Evolutionary conservation across 2,888 invertebrate species (phyloP), one percentile per base, ranked within the genome.

Genomic region (Leuctra nigra): DNA sequence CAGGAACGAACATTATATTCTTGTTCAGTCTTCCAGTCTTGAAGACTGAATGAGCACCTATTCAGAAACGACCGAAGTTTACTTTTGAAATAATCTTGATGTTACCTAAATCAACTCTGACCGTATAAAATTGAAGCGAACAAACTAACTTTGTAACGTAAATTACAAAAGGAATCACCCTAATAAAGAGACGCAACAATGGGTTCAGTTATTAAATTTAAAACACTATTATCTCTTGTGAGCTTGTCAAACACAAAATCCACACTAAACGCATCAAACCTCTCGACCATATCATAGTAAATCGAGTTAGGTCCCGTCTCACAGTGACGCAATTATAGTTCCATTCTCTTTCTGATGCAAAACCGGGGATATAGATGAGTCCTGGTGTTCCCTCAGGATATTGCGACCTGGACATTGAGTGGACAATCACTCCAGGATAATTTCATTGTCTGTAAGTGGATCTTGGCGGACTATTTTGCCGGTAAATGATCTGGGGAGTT

Each of bases 271-370:
- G 9, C 18, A 18, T 14, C 57, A 46, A 54, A 57, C 47, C 60
- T 41, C 60, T 60, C 55, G 58, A 56, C 58, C 60, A 56, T 60
- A 60, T 60, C 60, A 60, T 60, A 41, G 50, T 54, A 58, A 56
- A 60, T 50, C 52, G 29, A 54, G 58, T 60, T 60, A 60, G 29
- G 25, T 25, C 36, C 18, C 38, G 50, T 60, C 58, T 54, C 56
- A 7, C 46, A 22, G 56, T 23, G 53, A 60, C 56, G 56, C 58
- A 56, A 60, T 60, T 60, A 60, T 52, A 50, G 44, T 54, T 52
- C 53, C 56, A 60, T 60, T 60, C 60, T 58, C 60, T 56, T 56
- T 60, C 54, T 55, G 54, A 39, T 35, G 53, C 46, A 50, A 55
- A 55, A 39, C 54, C 18, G 25, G 52, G 18, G 52, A 57, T 47